Conservation (phyloP, 2,113 vertebrate species). For the Romanogobio albipinnatus region DNA sequence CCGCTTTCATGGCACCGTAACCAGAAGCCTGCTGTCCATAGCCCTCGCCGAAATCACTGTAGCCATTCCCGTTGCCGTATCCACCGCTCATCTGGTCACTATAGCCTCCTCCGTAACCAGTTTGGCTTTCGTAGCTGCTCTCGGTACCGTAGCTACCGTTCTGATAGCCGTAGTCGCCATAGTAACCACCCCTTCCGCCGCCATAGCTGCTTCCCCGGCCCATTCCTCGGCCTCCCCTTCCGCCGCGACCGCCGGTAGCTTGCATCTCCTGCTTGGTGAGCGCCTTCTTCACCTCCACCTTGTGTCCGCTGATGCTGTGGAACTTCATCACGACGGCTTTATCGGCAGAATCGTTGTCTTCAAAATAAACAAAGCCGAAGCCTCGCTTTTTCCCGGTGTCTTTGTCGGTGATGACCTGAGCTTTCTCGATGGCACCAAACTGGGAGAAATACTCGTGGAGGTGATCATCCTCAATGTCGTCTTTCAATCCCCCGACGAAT, state of each 20-base stretch:
- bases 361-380: constrained; percentile 95
- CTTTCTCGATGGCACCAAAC: constrained; percentile 93
- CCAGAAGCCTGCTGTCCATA: constrained; percentile 83
- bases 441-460: constrained; percentile 89
- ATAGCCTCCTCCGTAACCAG: constrained; percentile 66
- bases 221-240: constrained; percentile 66
- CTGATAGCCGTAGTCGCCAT: constrained; percentile 48
- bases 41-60: constrained; percentile 82
- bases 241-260: constrained; percentile 74
- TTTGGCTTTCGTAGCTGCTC: constrained; percentile 42
- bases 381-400: constrained; percentile 93
- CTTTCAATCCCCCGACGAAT: constrained; percentile 93
- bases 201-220: constrained; percentile 59
- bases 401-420: constrained; percentile 95
- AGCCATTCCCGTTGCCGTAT: constrained; percentile 83
- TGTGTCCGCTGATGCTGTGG: constrained; percentile 85
- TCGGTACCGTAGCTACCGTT: constrained; percentile 52
- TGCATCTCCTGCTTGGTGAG: constrained; percentile 88
- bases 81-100: constrained; percentile 79
- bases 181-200: constrained; percentile 55
- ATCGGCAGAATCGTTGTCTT: constrained; percentile 91
- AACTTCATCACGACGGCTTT: constrained; percentile 89
- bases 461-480: constrained; percentile 90
- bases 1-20: constrained; percentile 84
- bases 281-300: constrained; percentile 88